Evolutionary conservation across 2,888 invertebrate genomes (phyloP).

Genomic region (Hirtodrosophila cameraria): DNA sequence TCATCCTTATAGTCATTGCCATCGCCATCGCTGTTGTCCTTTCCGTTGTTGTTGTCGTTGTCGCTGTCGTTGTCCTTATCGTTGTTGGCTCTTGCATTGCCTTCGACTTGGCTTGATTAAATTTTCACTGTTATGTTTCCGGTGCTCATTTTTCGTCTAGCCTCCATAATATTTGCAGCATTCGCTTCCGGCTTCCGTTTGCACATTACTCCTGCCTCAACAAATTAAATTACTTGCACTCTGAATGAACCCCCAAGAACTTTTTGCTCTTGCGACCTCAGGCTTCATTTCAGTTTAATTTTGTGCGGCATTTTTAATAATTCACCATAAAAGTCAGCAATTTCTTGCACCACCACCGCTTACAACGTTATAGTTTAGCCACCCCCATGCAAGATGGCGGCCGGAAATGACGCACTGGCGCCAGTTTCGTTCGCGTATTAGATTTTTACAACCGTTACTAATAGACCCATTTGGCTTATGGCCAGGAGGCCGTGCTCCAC

Average conservation of each 20-base stretch:
- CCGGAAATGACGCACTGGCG: constrained; percentile 45
- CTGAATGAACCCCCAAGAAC: constrained; percentile 30
- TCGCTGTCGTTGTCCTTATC: constrained; percentile 1
- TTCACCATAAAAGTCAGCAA: constrained; percentile 75
- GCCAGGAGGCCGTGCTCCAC: constrained; percentile 51
- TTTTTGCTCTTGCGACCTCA: constrained; percentile 31
- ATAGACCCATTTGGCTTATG: constrained; percentile 78
- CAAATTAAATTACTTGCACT: constrained; percentile 71
- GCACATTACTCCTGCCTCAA: constrained; percentile 54
- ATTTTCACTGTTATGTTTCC: constrained; percentile 77
- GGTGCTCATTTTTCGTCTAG: constrained; percentile 59
- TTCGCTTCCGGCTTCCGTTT: constrained; percentile 75
- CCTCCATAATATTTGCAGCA: constrained; percentile 72
- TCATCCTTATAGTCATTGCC: constrained; percentile 7
- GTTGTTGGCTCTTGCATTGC: constrained; percentile 33
- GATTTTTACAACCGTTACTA: constrained; percentile 79
- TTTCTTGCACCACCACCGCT: constrained; percentile 40
- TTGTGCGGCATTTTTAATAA: constrained; percentile 76
- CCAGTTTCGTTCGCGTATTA: constrained; percentile 69
- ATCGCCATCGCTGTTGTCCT: constrained; percentile 5
- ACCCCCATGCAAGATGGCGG: constrained; percentile 36
- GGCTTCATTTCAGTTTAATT: constrained; percentile 69
- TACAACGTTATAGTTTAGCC: constrained; percentile 42
- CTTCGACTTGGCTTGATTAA: constrained; percentile 76
- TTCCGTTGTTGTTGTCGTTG: too few relatives aligned